These are phyloP conservation scores for Prunella fulvescens DNA, from an alignment of 2,113 vertebrate species.

Conservation along the genomic window DNA sequence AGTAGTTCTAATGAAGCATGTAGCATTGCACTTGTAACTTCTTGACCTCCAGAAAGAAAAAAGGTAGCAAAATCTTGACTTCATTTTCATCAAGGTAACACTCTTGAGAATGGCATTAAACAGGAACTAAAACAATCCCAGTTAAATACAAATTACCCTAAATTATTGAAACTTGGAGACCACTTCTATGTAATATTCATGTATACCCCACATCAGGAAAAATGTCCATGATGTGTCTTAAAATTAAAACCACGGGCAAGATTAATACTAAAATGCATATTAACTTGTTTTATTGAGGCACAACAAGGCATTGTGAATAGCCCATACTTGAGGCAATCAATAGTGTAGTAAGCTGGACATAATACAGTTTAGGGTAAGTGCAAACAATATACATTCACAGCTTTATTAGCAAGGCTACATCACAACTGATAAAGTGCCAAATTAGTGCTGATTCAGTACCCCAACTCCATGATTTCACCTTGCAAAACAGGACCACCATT, in stretches of 20 bases:
- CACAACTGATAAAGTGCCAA: conserved; percentile 82
- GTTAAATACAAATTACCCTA: background rate
- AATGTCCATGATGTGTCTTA: background rate
- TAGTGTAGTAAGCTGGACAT: conserved; percentile 73
- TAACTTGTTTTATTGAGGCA: conserved; percentile 89
- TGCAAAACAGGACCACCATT: conserved; percentile 59
- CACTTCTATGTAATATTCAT: background rate
- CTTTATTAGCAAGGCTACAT: conserved; percentile 77
- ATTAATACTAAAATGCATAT: conserved; percentile 75
- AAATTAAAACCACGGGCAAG: conserved; percentile 36
- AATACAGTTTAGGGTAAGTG: conserved; percentile 76
- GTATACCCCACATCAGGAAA: background rate
- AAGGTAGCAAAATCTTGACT: background rate
- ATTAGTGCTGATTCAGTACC: conserved; percentile 76
- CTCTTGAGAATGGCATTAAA: background rate
- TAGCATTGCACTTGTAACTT: background rate
- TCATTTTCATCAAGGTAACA: background rate
- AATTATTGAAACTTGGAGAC: background rate
- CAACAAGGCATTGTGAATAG: conserved; percentile 79
- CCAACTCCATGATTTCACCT: conserved; percentile 70
- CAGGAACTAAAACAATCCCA: background rate
- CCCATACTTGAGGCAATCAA: conserved; percentile 73
- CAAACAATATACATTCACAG: conserved; percentile 81
- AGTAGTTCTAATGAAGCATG: background rate
- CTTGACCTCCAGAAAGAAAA: background rate